These are phyloP conservation scores for Silurus meridionalis DNA, from an alignment of 2,113 vertebrate genomes.

Conservation along the genomic window DNA sequence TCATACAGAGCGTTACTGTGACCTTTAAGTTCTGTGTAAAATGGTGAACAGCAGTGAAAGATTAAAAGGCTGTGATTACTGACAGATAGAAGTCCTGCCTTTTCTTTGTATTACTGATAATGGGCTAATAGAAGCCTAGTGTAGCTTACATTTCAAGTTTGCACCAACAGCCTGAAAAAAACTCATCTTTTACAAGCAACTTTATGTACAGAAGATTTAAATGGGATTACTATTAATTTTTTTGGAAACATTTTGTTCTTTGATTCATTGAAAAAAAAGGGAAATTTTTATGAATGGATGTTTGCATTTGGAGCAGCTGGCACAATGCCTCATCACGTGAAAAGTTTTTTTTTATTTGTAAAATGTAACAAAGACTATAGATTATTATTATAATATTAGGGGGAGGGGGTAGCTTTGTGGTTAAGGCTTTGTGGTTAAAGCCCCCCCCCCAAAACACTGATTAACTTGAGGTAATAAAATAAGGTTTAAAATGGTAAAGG, in stretches of 20 bases:
- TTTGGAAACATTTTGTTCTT: not conserved
- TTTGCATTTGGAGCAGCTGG: not conserved
- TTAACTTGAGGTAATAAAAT: not conserved
- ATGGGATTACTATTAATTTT: not conserved
- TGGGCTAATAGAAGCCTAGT: not conserved
- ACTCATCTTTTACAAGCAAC: not conserved
- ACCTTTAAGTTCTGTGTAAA: not conserved
- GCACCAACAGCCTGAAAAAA: not conserved
- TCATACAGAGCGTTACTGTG: not conserved
- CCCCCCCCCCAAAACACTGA: not conserved
- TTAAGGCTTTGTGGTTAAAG: too few relatives aligned
- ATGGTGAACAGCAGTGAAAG: not conserved
- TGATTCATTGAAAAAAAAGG: not conserved
- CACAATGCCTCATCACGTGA: not conserved
- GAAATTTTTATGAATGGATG: not conserved
- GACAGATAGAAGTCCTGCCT: not conserved
- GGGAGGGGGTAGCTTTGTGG: too few relatives aligned
- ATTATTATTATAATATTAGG: too few relatives aligned
- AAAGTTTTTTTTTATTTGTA: not conserved
- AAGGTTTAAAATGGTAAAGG: not conserved
- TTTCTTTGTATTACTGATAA: not conserved
- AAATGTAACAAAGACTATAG: not conserved
- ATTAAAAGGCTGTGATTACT: not conserved
- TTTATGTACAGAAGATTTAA: not conserved
- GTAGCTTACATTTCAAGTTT: too few relatives aligned